phyloP scores from a whole-genome alignment of 2,797 vertebrate species.

The Phylloscopus collybita region DNA sequence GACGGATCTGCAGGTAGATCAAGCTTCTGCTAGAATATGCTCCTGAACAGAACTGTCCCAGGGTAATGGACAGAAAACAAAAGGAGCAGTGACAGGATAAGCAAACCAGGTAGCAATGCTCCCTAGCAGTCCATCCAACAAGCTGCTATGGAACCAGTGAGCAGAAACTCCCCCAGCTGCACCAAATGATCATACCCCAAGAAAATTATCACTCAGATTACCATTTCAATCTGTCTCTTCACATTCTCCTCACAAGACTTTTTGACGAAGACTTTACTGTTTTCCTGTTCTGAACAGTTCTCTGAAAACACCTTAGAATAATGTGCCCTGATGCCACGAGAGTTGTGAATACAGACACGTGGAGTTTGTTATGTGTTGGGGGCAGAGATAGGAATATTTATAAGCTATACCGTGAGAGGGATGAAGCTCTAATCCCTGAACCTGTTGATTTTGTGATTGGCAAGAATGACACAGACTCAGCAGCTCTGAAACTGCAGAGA shows the following conservation, averaged over 20 bases:
- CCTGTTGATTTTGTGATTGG: neutral
- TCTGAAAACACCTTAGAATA: neutral
- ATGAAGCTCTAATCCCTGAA: neutral
- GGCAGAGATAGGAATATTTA: neutral
- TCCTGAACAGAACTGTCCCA: neutral
- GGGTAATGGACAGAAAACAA: neutral
- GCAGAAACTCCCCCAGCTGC: neutral
- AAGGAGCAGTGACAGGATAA: neutral
- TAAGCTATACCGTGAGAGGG: neutral
- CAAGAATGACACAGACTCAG: neutral
- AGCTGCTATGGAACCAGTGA: neutral
- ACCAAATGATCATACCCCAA: neutral
- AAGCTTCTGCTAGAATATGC: neutral
- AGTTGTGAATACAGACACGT: neutral
- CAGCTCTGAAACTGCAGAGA: neutral
- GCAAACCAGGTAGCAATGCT: fast-evolving
- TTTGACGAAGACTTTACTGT: neutral
- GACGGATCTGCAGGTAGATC: neutral
- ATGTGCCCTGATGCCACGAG: neutral
- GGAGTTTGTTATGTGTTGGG: neutral
- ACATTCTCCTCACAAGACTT: neutral
- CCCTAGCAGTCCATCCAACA: neutral
- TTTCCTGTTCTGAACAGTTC: neutral
- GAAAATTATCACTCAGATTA: neutral
- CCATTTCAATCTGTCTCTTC: neutral